Percentiles rank a stretch among this genome's conserved stretches.
Conservation (phyloP, 2,888 invertebrate species). For the Ophioninae sp. region DNA sequence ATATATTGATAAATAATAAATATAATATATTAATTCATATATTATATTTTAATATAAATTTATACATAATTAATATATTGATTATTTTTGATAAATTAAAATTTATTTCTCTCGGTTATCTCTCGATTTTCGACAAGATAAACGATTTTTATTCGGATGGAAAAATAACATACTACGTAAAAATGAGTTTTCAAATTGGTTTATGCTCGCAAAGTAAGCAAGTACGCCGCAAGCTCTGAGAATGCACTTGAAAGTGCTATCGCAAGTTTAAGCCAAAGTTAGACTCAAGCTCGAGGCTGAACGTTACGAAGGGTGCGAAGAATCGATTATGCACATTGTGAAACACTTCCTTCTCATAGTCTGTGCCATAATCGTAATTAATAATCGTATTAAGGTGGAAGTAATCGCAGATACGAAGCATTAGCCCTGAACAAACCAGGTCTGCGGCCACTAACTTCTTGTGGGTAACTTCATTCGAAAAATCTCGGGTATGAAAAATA, state of each 20-base stretch:
- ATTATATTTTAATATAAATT: too few species aligned
- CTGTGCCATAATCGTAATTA: constrained; percentile 35
- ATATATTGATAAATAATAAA: too few species aligned
- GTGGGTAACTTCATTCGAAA: constrained; percentile 5
- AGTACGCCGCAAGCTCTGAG: constrained; percentile 35
- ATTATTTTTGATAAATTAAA: too few species aligned
- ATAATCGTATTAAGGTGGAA: constrained; percentile 43
- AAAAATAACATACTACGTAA: neutral
- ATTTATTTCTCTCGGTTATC: too few species aligned
- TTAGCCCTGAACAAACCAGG: neutral
- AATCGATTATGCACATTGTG: constrained; percentile 23
- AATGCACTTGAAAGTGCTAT: constrained; percentile 38
- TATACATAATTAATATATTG: too few species aligned
- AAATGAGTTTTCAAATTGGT: constrained; percentile 57
- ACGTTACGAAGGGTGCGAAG: neutral
- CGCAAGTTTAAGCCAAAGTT: constrained; percentile 48
- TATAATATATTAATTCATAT: too few species aligned
- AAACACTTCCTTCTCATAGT: constrained; percentile 12
- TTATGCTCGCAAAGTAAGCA: constrained; percentile 44
- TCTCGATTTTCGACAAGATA: too few species aligned
- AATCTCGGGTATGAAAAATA: constrained; percentile 22
- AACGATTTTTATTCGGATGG: neutral
- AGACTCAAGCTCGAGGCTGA: constrained; percentile 20
- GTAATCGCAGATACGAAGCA: constrained; percentile 8
- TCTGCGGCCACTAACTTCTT: constrained; percentile 7